A percentile compares a stretch with the other conserved stretches of the same genome.
Conservation (phyloP, 2,797 vertebrate species). For the Bufotes viridis region DNA sequence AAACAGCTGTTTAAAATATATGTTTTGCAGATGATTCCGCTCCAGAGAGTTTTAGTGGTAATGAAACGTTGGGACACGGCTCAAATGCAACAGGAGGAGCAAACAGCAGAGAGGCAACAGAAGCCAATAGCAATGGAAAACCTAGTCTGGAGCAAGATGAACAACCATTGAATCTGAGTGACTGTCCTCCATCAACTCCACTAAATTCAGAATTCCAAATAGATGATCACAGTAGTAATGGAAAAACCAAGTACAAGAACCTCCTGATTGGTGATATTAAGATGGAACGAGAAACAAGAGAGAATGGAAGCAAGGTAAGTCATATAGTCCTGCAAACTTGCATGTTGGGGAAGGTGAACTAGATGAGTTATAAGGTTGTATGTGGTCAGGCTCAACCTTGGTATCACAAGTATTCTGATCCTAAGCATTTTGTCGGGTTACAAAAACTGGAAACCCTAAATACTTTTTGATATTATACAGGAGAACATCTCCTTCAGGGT, state of each 20-base stretch:
- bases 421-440: background rate
- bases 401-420: background rate
- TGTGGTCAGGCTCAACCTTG: background rate
- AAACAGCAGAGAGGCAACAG: constrained; percentile 78
- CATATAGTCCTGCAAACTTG: constrained; percentile 46
- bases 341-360: background rate
- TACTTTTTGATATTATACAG: background rate
- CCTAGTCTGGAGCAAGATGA: constrained; percentile 78
- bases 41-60: constrained; percentile 82
- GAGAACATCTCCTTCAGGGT: too few species aligned
- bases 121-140: constrained; percentile 80
- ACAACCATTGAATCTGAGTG: constrained; percentile 83
- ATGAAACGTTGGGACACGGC: constrained; percentile 79
- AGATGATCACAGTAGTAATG: constrained; percentile 80
- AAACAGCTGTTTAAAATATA: constrained; percentile 64
- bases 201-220: constrained; percentile 80
- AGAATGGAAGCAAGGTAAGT: constrained; percentile 86
- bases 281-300: constrained; percentile 80
- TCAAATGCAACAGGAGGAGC: constrained; percentile 77
- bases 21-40: constrained; percentile 83
- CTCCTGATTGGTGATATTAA: constrained; percentile 82
- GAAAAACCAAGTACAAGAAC: constrained; percentile 82
- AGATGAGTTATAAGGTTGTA: background rate
- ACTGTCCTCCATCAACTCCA: constrained; percentile 80
- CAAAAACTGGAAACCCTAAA: background rate